Evolutionary conservation across 2,888 invertebrate genomes (phyloP).

Genomic region (Apamea sordens): DNA sequence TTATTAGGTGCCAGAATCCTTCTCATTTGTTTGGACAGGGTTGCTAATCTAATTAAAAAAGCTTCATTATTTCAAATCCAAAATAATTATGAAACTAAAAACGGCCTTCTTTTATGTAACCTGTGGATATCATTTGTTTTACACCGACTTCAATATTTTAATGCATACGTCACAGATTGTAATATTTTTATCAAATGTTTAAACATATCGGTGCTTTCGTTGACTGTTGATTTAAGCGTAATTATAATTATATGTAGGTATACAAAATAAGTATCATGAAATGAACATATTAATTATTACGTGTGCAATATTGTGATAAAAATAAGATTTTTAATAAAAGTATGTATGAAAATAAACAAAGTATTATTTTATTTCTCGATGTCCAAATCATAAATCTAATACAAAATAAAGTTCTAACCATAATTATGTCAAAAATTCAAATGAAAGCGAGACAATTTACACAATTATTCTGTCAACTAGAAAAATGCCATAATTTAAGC

Average conservation of each 20-base stretch:
- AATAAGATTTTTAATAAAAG: conserved; percentile 79
- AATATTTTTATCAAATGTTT: conserved; percentile 52
- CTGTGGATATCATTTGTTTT: background rate
- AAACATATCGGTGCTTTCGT: conserved; percentile 85
- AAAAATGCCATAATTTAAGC: conserved; percentile 28
- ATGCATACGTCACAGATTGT: conserved; percentile 52
- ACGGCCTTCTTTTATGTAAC: background rate
- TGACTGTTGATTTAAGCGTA: conserved; percentile 81
- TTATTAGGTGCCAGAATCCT: background rate
- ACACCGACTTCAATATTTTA: background rate
- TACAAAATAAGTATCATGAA: conserved; percentile 59
- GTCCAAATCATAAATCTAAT: background rate
- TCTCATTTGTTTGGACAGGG: background rate
- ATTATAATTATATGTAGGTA: conserved; percentile 60
- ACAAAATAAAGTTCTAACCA: background rate
- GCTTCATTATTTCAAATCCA: background rate
- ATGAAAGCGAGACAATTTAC: conserved; percentile 13
- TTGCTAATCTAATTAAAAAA: background rate
- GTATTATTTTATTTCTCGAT: conserved; percentile 31
- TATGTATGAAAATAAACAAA: conserved; percentile 55
- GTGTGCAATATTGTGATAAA: conserved; percentile 81
- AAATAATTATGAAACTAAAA: background rate
- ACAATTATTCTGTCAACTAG: conserved; percentile 11
- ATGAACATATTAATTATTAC: conserved; percentile 68
- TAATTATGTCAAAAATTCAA: background rate